These are phyloP conservation scores for Augochlora pura DNA, from an alignment of 1,140 invertebrate species.

Conservation along the genomic window DNA sequence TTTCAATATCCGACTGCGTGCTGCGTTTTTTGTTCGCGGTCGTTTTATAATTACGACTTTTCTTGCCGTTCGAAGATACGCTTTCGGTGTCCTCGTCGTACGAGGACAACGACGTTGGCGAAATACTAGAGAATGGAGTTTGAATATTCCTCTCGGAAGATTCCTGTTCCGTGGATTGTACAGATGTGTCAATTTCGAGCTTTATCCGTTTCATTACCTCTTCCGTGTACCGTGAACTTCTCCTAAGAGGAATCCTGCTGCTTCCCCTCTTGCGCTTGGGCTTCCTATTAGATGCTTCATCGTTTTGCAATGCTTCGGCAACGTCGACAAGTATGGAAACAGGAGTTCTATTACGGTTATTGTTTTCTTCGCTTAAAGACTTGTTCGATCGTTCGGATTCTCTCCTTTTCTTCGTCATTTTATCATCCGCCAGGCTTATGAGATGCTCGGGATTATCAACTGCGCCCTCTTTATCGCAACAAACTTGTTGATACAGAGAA, in stretches of 20 bases:
- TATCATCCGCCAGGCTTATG: background rate
- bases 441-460: background rate
- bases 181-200: constrained; percentile 9
- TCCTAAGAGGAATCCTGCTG: constrained; percentile 11
- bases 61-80: constrained; percentile 6
- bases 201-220: constrained; percentile 33
- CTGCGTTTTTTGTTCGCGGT: background rate
- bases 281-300: constrained; percentile 20
- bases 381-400: constrained; percentile 22
- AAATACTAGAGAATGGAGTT: background rate
- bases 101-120: background rate
- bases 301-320: background rate
- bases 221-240: constrained; percentile 49
- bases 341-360: background rate
- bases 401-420: background rate
- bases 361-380: background rate
- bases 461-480: background rate
- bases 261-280: constrained; percentile 25
- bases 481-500: background rate
- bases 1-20: background rate
- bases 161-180: constrained; percentile 1
- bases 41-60: constrained; percentile 21
- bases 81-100: constrained; percentile 30
- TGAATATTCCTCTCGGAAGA: background rate
- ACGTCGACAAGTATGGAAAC: background rate